Evolutionary conservation across 2,797 vertebrate genomes (phyloP), one percentile per base, ranked within the genome.

Genomic region (Sebastes melanostomus): DNA sequence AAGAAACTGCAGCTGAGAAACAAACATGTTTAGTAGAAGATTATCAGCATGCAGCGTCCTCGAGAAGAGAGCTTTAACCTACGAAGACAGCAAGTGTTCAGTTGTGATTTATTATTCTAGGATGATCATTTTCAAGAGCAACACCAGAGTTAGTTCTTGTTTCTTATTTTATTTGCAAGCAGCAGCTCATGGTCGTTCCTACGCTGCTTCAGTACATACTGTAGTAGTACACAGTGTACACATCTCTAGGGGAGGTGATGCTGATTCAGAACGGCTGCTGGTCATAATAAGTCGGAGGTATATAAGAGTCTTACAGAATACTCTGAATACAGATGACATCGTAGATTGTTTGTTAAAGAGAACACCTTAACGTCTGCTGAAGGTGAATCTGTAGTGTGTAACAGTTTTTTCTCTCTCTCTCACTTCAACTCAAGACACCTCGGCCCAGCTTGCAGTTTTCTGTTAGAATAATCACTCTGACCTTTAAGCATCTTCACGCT

Each of bases 391-490:
- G 27, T 22, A n/a, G 8, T 30, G 36, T 18, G 24, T 2, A 56
- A 34, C 14, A 10, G 14, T 36, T 60, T 30, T 42, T 25, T 7
- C 36, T 38, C 29, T 56, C 12, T 56, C 54, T 8, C 16, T 60
- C 13, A 27, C 32, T 10, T 69, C 27, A 54, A 27, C 29, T 58
- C 18, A 6, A n/a, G 20, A 66, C 4, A 69, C 27, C 56, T 68
- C 30, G 30, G 71, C 58, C 67, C 16, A 76, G 46, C 30, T 14
- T 24, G 24, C 59, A 29, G 50, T 50, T 56, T 75, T 46, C 38
- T 7, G 38, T 46, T 36, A 85, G 24, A 77, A 82, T 54, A 72
- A 89, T 85, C 66, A 77, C 3, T 18, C 55, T 80, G 76, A 80
- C 77, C 74, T 89, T 86, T 69, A 60, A 60, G 61, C 73, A 56